Evolutionary conservation across 37 sponge, comb jelly and placozoan genomes (phyloP).

Genomic region (Oopsacas minuta): DNA sequence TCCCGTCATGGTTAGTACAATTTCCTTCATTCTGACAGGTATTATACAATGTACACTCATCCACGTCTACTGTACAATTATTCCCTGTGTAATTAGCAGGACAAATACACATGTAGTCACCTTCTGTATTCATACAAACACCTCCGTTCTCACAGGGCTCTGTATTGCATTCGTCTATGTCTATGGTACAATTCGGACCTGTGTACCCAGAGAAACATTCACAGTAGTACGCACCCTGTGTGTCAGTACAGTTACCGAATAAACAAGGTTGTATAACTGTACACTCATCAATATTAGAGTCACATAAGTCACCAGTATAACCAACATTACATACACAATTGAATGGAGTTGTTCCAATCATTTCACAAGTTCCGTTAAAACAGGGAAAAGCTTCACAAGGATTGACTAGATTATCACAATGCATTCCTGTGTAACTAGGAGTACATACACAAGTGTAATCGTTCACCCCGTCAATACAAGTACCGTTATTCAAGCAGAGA

Average conservation of each 20-base stretch:
- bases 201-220: conserved; percentile 34
- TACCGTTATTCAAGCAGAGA: conserved; percentile 36
- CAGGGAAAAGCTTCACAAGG: conserved; percentile 27
- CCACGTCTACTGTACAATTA: background rate
- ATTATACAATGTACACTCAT: background rate
- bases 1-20: background rate
- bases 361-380: conserved; percentile 22
- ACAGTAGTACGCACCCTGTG: conserved; percentile 4
- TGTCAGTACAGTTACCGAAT: conserved; percentile 23
- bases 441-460: conserved; percentile 23
- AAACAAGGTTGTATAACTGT: background rate
- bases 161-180: conserved; percentile 22
- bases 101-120: background rate
- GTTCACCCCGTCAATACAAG: conserved; percentile 27
- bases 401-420: conserved; percentile 16
- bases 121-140: conserved; percentile 19
- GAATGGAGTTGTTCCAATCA: background rate
- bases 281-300: conserved; percentile 24
- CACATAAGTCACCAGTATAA: conserved; percentile 22
- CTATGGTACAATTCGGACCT: conserved; percentile 23
- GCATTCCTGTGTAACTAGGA: conserved; percentile 6
- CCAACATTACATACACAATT: conserved; percentile 23
- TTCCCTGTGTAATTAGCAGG: background rate
- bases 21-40: background rate
- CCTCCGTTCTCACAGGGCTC: conserved; percentile 23